Base-by-base conservation (phyloP, 35 echinoderm and acorn worm species). In the Ophioderma brevispina region DNA sequence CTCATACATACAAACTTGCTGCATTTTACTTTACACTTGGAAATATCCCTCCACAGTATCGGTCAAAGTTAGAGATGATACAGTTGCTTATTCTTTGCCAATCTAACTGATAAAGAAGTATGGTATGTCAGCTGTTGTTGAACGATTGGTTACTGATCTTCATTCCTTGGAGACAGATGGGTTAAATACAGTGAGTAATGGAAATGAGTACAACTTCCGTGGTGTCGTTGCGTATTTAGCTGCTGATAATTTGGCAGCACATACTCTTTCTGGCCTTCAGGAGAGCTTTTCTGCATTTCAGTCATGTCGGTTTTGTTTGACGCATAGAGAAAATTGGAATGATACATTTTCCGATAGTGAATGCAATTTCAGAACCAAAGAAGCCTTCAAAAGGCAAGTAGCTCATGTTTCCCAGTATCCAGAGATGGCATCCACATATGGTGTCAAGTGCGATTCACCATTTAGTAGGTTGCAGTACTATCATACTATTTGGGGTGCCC, bases 401-500 rank as follows among this genome's bases (percentile, higher is more conserved):
- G 37, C 21, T 42, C 83, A 49, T 64, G 42, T 42, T 37, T 5
- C 33, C 39, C 52, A 11, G n/a, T 84, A 84, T 76, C 80, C 79
- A 40, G 89, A 82, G 59, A 49, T 78, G 64, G 14, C 64, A 33
- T 35, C 28, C 0, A 33, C 70, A 25, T 64, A 86, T 86, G 83
- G 83, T 1, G 31, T 86, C 13, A 86, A 86, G 55, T 6, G n/a
- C 13, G 6, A 55, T 21, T 75, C 52, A 19, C 8, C 30, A 37
- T 79, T 92, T 1, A 87, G 87, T 87, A 42, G 40, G 31, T 31
- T 92, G 3, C 19, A 36, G 76, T 50, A 92, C 40, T 87, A 87
- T 35, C 90, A 92, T 92, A 76, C 87, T 36, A 81, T 77, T 28
- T 59, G 82, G 55, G 90, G 90, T 36, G 34, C 79, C 18, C 84